Evolutionary conservation across 2,797 vertebrate genomes (phyloP).

Genomic region (Acanthis flammea): DNA sequence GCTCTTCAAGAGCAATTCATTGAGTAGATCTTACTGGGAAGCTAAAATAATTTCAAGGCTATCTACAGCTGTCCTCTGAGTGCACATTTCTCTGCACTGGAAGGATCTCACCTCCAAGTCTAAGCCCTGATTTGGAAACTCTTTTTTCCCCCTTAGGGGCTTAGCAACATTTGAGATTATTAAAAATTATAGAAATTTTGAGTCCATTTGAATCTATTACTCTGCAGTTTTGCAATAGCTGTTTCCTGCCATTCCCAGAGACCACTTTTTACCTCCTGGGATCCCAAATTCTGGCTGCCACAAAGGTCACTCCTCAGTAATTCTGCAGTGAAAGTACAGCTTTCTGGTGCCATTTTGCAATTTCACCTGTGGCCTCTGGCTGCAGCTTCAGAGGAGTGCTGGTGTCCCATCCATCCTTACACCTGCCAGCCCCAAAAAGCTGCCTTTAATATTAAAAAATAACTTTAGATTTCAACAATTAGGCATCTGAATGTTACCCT

Average conservation of each 20-base stretch:
- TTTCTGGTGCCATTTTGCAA: background rate
- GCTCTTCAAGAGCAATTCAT: background rate
- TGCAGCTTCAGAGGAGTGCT: background rate
- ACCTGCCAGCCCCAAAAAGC: background rate
- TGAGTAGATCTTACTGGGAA: background rate
- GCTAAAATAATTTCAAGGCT: background rate
- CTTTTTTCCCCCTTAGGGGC: background rate
- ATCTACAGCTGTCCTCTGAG: background rate
- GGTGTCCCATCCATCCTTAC: background rate
- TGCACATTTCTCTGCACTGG: background rate
- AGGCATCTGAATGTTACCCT: background rate
- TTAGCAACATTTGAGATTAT: background rate
- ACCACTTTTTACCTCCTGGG: background rate
- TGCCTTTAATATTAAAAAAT: background rate
- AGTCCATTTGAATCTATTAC: background rate
- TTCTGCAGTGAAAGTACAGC: background rate
- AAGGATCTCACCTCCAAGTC: background rate
- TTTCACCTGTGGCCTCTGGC: background rate
- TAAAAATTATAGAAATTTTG: background rate
- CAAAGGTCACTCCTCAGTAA: background rate
- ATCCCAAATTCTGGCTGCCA: background rate
- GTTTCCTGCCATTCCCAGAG: background rate
- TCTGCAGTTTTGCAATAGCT: background rate
- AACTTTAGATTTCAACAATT: background rate
- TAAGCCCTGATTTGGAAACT: background rate